Evolutionary conservation across 2,888 invertebrate genomes (phyloP).

Genomic region (Subacronicta megacephala): DNA sequence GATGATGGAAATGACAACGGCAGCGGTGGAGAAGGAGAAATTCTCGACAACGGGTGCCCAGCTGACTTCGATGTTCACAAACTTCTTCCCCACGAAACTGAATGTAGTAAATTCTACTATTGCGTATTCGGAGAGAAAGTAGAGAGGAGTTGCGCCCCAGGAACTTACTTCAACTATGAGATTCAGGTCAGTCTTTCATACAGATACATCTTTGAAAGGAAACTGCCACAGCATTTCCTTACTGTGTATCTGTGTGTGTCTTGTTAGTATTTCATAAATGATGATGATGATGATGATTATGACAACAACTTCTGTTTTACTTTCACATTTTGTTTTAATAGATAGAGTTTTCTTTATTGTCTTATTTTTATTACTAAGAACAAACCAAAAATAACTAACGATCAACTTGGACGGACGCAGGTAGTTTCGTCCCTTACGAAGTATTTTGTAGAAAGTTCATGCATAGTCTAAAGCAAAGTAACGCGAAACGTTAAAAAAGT

Average conservation of each 20-base stretch:
- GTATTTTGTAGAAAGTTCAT: no score
- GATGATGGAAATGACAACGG: background rate
- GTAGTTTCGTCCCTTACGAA: no score
- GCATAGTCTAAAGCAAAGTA: no score
- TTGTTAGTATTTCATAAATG: conserved; percentile 8
- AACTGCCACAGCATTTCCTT: conserved; percentile 13
- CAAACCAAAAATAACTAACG: no score
- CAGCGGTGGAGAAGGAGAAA: conserved; percentile 6
- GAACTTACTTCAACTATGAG: conserved; percentile 65
- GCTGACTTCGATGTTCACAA: conserved; percentile 56
- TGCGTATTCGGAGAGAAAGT: conserved; percentile 66
- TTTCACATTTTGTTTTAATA: no score
- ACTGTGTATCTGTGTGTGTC: conserved; percentile 25
- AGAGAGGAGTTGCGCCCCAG: conserved; percentile 58
- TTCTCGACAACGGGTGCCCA: conserved; percentile 68
- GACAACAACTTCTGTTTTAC: no score
- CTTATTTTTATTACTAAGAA: no score
- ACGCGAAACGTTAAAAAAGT: no score
- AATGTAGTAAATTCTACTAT: conserved; percentile 70
- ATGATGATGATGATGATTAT: no score
- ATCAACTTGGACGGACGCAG: no score
- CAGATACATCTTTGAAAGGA: conserved; percentile 16
- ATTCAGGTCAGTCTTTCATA: conserved; percentile 62
- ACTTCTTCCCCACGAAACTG: conserved; percentile 66
- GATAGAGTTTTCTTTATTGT: no score